Conservation (phyloP, 2,797 vertebrate genomes). For the Phoxinus dragarum region DNA sequence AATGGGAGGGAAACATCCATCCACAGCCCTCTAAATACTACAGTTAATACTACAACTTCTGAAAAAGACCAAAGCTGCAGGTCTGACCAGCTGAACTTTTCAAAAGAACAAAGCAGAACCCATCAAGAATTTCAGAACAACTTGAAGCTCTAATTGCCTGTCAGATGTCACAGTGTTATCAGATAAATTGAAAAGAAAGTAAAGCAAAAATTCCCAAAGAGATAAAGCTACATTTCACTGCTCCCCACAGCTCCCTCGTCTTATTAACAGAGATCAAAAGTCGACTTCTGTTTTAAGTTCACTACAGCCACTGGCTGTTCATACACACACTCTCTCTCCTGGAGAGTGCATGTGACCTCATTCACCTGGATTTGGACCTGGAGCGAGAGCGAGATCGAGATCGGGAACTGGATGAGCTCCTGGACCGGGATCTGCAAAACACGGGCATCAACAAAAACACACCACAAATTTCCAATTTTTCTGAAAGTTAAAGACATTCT, state of each 20-base stretch:
- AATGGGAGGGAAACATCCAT: neutral
- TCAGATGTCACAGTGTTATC: slow-evolving; percentile 3
- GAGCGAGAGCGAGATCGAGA: slow-evolving; percentile 93
- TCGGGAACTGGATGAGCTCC: slow-evolving; percentile 97
- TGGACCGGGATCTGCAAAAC: slow-evolving; percentile 95
- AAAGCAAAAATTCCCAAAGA: neutral
- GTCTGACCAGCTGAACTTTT: slow-evolving; percentile 23
- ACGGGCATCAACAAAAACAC: slow-evolving; percentile 46
- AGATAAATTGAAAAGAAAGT: neutral
- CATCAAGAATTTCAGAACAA: neutral
- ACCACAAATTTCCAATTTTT: slow-evolving; percentile 84
- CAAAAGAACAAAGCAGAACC: slow-evolving; percentile 14
- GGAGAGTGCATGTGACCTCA: slow-evolving; percentile 94
- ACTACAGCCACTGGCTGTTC: slow-evolving; percentile 72
- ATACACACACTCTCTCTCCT: slow-evolving; percentile 79
- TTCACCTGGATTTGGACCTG: slow-evolving; percentile 99
- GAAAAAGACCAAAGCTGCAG: neutral
- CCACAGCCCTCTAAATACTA: neutral
- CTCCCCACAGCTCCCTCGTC: neutral
- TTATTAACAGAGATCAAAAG: neutral
- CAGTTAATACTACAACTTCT: neutral
- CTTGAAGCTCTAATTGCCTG: slow-evolving; percentile 7
- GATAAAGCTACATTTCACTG: neutral
- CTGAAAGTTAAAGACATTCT: slow-evolving; percentile 48
- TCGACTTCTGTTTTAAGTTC: slow-evolving; percentile 47